Evolutionary conservation across 2,797 vertebrate genomes (phyloP).

Genomic region (Hippoglossus hippoglossus): DNA sequence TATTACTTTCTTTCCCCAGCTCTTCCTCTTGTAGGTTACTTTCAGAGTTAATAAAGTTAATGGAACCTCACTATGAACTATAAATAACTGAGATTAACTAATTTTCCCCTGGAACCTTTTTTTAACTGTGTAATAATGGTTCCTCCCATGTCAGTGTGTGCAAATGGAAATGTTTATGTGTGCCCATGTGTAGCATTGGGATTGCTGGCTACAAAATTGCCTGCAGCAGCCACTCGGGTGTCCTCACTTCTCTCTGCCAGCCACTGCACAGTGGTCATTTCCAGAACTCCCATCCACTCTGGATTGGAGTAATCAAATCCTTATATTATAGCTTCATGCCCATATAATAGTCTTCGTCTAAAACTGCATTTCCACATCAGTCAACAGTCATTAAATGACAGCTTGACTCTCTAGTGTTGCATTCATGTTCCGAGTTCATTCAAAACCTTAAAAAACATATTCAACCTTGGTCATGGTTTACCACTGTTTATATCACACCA

Average conservation of each 20-base stretch:
- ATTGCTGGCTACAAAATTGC: conserved; percentile 24
- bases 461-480: conserved; percentile 17
- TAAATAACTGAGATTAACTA: neutral
- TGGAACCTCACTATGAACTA: neutral
- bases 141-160: conserved; percentile 19
- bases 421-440: conserved; percentile 25
- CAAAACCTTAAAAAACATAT: conserved; percentile 25
- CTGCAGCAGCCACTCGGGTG: conserved; percentile 38
- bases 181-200: conserved; percentile 17
- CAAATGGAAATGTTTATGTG: conserved; percentile 17
- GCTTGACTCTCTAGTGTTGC: conserved; percentile 20
- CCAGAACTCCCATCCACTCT: conserved; percentile 52
- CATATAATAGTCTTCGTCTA: conserved; percentile 48
- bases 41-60: neutral
- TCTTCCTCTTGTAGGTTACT: neutral
- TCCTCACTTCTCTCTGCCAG: conserved; percentile 30
- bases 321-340: conserved; percentile 21
- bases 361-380: conserved; percentile 47
- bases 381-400: conserved; percentile 59
- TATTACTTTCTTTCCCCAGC: neutral
- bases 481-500: conserved; percentile 19
- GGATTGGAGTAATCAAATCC: conserved; percentile 46
- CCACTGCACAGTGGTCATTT: conserved; percentile 41
- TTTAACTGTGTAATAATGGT: neutral
- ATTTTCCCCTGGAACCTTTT: neutral